Evolutionary conservation across 1,140 invertebrate species (phyloP).

Genomic region (Anadara kagoshimensis): DNA sequence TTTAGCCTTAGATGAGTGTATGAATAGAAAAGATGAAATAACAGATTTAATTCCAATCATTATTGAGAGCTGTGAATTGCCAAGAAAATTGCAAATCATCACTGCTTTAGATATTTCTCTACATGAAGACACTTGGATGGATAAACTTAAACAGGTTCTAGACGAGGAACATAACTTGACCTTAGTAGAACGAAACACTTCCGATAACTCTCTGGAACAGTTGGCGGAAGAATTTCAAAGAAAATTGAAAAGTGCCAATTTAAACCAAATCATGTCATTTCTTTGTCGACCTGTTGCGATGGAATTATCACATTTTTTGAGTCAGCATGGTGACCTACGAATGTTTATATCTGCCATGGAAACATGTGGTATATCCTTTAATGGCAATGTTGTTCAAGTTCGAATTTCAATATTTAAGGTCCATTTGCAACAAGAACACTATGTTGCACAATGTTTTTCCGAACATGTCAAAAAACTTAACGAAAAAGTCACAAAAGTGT

Average conservation of each 20-base stretch:
- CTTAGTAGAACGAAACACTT: not conserved
- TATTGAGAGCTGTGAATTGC: conserved; percentile 12
- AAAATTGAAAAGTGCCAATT: not conserved
- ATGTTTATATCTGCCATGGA: conserved; percentile 19
- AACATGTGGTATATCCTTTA: conserved; percentile 17
- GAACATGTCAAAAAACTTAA: not conserved
- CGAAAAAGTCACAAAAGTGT: not conserved
- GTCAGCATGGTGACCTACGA: not conserved
- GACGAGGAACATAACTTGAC: not conserved
- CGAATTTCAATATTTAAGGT: conserved; percentile 2
- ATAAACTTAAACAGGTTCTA: not conserved
- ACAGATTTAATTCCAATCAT: conserved; percentile 5
- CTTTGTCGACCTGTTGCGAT: conserved; percentile 12
- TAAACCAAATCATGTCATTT: conserved; percentile 7
- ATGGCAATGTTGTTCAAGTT: not conserved
- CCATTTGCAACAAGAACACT: conserved; percentile 1
- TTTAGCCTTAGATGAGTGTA: conserved; percentile 17
- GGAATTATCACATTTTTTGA: conserved; percentile 19
- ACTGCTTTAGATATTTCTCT: not conserved
- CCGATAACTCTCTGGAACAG: not conserved
- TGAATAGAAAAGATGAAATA: conserved; percentile 3
- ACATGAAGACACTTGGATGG: conserved; percentile 1
- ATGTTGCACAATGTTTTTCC: conserved; percentile 9
- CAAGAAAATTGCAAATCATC: not conserved
- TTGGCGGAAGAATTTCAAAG: not conserved